Base-by-base conservation (phyloP, 2,888 invertebrate species). In the Neocrepidodera transversa region DNA sequence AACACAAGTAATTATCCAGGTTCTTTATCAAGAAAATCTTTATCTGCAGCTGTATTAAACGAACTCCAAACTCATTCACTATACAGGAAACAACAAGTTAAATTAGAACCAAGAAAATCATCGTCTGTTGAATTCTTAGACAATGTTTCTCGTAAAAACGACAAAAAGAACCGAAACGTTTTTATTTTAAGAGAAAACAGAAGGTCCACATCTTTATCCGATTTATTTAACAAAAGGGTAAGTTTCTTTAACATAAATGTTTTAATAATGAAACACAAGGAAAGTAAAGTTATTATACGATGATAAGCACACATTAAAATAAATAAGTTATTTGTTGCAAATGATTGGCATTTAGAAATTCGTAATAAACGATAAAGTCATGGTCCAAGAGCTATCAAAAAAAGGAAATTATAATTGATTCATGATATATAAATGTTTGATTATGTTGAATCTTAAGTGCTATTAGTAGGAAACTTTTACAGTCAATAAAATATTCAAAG, bases 81-180 rank as follows among this genome's bases (percentile, higher is more conserved):
- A n/a, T 65, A 60, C 38, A 56, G 20, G 28, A 50, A 53, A n/a
- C 65, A 65, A 38, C 45, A 54, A 48, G 30, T 45, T 10, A 60
- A 59, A 50, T 26, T 63, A 16, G 61, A 63, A 13, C 43, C 50
- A 11, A 55, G 63, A 23, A 65, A 65, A 53, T 57, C 62, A 6
- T 60, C 56, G 20, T 65, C 65, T 11, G 60, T 58, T 14, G 65
- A 65, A 35, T 63, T 47, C 42, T 35, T 65, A 18, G 62, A 58
- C 40, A 56, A 7, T 10, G 30, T 13, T 11, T 30, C 32, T 20
- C 11, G 36, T 20, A 38, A 36, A 47, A 35, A 40, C 23, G 18
- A 35, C 14, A 59, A 36, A 40, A 20, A 45, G 20, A 5, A n/a
- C n/a, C 17, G 13, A 5, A 17, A 2, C 18, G 13, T 16, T 6